Evolutionary conservation across 2,797 vertebrate genomes (phyloP).

Genomic region (Cichlasoma orientale): DNA sequence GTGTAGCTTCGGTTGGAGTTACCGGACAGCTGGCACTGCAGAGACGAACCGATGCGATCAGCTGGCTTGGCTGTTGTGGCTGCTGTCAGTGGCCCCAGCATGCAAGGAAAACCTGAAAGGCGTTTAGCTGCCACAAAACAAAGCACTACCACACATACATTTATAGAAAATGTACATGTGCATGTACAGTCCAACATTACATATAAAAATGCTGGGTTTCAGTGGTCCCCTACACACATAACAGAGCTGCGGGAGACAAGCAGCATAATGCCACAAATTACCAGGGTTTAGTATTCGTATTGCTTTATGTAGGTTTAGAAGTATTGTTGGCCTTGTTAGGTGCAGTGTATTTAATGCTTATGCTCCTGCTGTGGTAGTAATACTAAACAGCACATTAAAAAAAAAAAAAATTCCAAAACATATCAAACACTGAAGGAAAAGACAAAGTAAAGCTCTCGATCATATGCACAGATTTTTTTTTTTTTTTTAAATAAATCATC

Average conservation of each 20-base stretch:
- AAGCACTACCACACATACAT: constrained; percentile 61
- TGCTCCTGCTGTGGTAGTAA: constrained; percentile 40
- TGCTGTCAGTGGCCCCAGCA: constrained; percentile 65
- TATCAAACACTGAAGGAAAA: constrained; percentile 55
- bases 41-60: constrained; percentile 43
- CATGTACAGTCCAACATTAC: constrained; percentile 60
- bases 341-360: constrained; percentile 42
- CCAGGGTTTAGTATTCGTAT: constrained; percentile 64
- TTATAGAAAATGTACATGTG: constrained; percentile 24
- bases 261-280: constrained; percentile 60
- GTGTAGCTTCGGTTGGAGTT: constrained; percentile 42
- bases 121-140: constrained; percentile 78
- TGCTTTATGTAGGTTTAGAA: constrained; percentile 66
- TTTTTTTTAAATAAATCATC: constrained; percentile 1
- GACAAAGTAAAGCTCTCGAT: constrained; percentile 63
- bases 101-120: constrained; percentile 76
- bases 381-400: constrained; percentile 38
- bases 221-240: constrained; percentile 65
- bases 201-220: constrained; percentile 66
- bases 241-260: constrained; percentile 56
- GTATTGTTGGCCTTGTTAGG: constrained; percentile 35
- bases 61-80: constrained; percentile 29
- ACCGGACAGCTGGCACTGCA: constrained; percentile 41
- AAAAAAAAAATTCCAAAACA: constrained; percentile 41
- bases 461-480: constrained; percentile 48